phyloP scores from a whole-genome alignment of 2,113 vertebrate species.

The Lutjanus erythropterus region DNA sequence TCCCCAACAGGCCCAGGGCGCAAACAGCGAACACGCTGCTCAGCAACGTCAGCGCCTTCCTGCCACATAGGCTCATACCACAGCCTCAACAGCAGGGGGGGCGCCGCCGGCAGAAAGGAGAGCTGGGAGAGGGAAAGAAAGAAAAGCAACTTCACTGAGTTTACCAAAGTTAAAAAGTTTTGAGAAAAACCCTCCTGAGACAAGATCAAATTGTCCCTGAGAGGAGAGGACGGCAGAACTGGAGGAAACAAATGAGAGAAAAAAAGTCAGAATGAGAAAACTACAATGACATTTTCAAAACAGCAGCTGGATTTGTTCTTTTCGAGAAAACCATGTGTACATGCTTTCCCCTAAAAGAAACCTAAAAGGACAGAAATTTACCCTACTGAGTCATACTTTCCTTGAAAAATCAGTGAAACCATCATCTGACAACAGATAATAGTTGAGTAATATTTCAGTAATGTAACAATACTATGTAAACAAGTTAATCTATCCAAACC shows the following conservation, averaged over 20 bases:
- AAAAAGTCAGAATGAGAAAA: neutral
- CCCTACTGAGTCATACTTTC: neutral
- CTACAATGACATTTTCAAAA: neutral
- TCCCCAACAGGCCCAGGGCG: conserved; percentile 91
- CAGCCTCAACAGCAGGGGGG: conserved; percentile 62
- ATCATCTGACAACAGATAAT: too few species aligned
- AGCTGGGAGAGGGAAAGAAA: conserved; percentile 52
- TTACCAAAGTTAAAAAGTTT: neutral
- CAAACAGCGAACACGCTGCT: conserved; percentile 96
- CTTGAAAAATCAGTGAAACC: neutral
- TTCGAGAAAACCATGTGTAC: neutral
- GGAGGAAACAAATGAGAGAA: neutral
- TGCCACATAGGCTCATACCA: conserved; percentile 91
- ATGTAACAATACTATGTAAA: neutral
- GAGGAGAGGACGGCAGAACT: neutral
- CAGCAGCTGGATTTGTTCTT: neutral
- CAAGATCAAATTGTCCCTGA: neutral
- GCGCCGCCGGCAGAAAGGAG: conserved; percentile 63
- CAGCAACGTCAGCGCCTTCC: conserved; percentile 94
- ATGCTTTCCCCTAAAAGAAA: neutral
- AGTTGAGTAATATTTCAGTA: too few species aligned
- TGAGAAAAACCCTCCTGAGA: neutral
- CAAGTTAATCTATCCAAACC: neutral
- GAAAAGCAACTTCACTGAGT: neutral
- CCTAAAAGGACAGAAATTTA: neutral